Evolutionary conservation across 2,888 invertebrate species (phyloP).

Genomic region (Cataglyphis altisquamis): DNA sequence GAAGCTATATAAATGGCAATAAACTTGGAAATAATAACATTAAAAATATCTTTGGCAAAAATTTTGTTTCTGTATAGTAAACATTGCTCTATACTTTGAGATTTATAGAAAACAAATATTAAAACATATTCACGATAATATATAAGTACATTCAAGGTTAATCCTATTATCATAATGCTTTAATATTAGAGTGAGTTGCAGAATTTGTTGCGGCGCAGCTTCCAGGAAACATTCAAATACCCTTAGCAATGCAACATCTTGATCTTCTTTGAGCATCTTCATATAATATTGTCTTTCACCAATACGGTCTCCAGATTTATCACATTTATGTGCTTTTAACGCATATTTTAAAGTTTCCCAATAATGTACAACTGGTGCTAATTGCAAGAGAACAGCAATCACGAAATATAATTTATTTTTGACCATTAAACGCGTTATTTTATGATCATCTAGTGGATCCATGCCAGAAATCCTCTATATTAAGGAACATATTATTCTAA

Average conservation of each 20-base stretch:
- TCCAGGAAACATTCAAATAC: slow-evolving; percentile 94
- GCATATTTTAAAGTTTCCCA: slow-evolving; percentile 89
- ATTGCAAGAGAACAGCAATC: slow-evolving; percentile 88
- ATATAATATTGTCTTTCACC: slow-evolving; percentile 90
- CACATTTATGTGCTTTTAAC: slow-evolving; percentile 89
- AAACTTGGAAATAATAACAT: not conserved
- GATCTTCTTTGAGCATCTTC: slow-evolving; percentile 92
- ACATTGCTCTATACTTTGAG: not conserved
- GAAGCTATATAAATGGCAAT: not conserved
- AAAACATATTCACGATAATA: slow-evolving; percentile 1
- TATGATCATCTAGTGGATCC: slow-evolving; percentile 46
- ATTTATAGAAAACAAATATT: not conserved
- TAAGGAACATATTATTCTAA: slow-evolving; percentile 3
- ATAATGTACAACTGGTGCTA: slow-evolving; percentile 91
- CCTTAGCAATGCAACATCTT: slow-evolving; percentile 92
- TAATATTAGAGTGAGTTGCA: slow-evolving; percentile 91
- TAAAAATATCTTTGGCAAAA: not conserved
- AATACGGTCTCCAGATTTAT: slow-evolving; percentile 87
- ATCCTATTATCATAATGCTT: slow-evolving; percentile 87
- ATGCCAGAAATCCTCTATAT: slow-evolving; percentile 69
- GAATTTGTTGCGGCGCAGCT: slow-evolving; percentile 93
- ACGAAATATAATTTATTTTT: slow-evolving; percentile 67
- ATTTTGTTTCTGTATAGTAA: not conserved
- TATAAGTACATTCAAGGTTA: slow-evolving; percentile 86
- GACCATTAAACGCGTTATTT: slow-evolving; percentile 61